Conservation (phyloP, 2,888 invertebrate species). For the Apamea sordens region DNA sequence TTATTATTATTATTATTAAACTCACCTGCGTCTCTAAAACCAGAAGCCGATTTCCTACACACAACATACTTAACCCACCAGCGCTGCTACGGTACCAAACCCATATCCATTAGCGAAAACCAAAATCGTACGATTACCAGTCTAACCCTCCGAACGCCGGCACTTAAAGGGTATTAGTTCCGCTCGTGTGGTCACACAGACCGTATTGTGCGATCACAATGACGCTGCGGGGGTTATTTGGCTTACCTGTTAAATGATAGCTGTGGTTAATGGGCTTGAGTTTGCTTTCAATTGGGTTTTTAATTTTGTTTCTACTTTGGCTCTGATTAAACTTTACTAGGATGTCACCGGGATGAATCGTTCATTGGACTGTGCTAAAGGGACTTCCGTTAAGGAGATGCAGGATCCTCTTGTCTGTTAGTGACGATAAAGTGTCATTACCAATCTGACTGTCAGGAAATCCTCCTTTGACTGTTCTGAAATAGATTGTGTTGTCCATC, state of each 20-base stretch:
- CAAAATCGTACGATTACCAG: slow-evolving; percentile 79
- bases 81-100: slow-evolving; percentile 29
- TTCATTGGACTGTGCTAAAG: background rate
- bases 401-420: too few relatives aligned
- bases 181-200: slow-evolving; percentile 83
- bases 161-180: slow-evolving; percentile 83
- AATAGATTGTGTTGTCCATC: too few relatives aligned
- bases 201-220: slow-evolving; percentile 76
- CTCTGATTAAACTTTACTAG: background rate
- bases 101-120: slow-evolving; percentile 77
- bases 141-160: slow-evolving; percentile 77
- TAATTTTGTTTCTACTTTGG: slow-evolving; percentile 24
- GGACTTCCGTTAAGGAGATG: background rate
- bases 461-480: too few relatives aligned
- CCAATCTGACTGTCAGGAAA: too few relatives aligned
- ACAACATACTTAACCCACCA: background rate
- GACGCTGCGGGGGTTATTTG: slow-evolving; percentile 68
- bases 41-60: background rate
- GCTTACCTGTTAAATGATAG: slow-evolving; percentile 75
- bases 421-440: too few relatives aligned
- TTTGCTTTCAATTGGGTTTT: slow-evolving; percentile 60
- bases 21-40: background rate
- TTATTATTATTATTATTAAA: too few relatives aligned
- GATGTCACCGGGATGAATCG: background rate
- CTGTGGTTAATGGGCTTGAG: slow-evolving; percentile 63